Percentiles rank a stretch among this genome's conserved stretches.
Conservation (phyloP, 1,140 invertebrate genomes). For the Heliothis subflexa region DNA sequence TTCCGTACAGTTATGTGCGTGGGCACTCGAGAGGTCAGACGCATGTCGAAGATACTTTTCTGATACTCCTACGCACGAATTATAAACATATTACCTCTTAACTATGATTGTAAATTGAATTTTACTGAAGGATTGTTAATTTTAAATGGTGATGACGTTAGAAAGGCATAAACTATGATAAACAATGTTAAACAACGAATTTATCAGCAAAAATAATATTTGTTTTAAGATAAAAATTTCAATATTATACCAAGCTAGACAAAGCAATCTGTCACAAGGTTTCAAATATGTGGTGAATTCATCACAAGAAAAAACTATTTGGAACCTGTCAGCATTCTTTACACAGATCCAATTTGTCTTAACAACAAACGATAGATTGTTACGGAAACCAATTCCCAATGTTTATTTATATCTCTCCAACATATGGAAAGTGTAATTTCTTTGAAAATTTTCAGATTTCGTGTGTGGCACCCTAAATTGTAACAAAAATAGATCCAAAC, state of each 20-base stretch:
- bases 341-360: constrained; percentile 29
- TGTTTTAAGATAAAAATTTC: no score
- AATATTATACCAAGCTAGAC: neutral
- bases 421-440: constrained; percentile 36
- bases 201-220: no score
- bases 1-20: constrained; percentile 69
- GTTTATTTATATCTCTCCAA: constrained; percentile 23
- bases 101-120: neutral
- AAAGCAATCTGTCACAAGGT: neutral
- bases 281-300: no score
- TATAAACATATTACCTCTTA: constrained; percentile 32
- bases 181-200: neutral
- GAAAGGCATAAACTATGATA: neutral
- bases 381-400: constrained; percentile 26
- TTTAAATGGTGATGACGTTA: constrained; percentile 20
- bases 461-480: constrained; percentile 57
- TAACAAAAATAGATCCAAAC: constrained; percentile 68
- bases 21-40: constrained; percentile 61
- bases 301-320: neutral
- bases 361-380: constrained; percentile 16
- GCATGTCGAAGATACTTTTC: constrained; percentile 51
- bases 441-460: constrained; percentile 11
- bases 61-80: constrained; percentile 61
- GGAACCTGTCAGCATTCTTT: neutral
- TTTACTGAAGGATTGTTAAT: neutral